Conservation (phyloP, 2,888 invertebrate species). For the Lagria hirta region DNA sequence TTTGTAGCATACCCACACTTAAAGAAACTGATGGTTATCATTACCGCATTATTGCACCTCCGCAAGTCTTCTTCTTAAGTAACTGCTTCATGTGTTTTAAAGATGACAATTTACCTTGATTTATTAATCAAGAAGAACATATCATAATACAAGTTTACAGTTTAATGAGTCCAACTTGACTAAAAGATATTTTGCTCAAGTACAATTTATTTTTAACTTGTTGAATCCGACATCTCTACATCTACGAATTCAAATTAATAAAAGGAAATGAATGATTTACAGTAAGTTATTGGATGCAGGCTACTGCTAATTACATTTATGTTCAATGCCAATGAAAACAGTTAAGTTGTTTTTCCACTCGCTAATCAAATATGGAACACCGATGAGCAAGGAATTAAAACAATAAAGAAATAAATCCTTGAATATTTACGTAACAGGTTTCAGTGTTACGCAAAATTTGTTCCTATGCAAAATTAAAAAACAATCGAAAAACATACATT, state of each 20-base stretch:
- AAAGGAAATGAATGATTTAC: constrained; percentile 9
- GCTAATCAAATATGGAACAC: too few relatives aligned
- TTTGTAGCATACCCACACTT: too few relatives aligned
- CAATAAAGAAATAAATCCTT: too few relatives aligned
- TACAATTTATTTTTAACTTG: constrained; percentile 1
- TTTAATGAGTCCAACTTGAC: neutral
- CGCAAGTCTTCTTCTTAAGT: too few relatives aligned
- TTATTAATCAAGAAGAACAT: constrained; percentile 8
- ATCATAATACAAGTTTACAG: constrained; percentile 1
- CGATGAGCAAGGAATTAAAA: too few relatives aligned
- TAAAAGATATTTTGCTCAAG: constrained; percentile 5
- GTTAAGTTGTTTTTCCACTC: too few relatives aligned
- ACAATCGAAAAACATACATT: too few relatives aligned
- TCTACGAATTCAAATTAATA: constrained; percentile 10
- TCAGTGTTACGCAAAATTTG: constrained; percentile 1
- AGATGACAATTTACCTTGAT: constrained; percentile 1
- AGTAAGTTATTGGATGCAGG: constrained; percentile 2
- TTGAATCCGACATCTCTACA: constrained; percentile 2
- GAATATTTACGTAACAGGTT: too few relatives aligned
- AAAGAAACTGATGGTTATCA: too few relatives aligned
- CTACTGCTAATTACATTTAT: constrained; percentile 6
- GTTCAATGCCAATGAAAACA: too few relatives aligned
- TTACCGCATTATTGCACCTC: too few relatives aligned
- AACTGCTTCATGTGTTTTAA: constrained; percentile 3
- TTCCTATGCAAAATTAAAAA: too few relatives aligned